Evolutionary conservation across 1,140 invertebrate genomes (phyloP), one percentile per base, ranked within the genome.

Genomic region (Phocides pigmalion): DNA sequence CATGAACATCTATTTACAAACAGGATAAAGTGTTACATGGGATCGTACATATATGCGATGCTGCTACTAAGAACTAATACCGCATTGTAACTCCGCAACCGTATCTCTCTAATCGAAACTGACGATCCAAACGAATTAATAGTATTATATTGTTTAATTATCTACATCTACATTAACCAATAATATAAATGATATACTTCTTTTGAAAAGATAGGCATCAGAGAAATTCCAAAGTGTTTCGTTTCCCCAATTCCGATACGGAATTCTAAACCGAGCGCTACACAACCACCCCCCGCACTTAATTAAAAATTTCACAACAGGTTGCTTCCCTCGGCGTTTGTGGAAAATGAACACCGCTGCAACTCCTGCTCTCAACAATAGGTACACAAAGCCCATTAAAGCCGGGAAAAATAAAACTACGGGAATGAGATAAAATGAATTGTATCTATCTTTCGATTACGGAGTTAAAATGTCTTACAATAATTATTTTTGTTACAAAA

Each of bases 301-400:
- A 84, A 84, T 84, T 84, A 84, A 84, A 84, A 84, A 84, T 79
- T 84, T 82, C 74, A 77, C 82, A 84, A 82, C 82, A 84, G 82
- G 82, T 84, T 75, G 79, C 72, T 73, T 66, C 66, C 81, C 70
- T 69, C 71, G 64, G 66, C 62, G 72, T 72, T 69, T 64, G 51
- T 65, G 54, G 72, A 69, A 68, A 79, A 71, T 61, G 66, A 75
- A 68, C 65, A 73, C 64, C 53, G 59, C 58, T 53, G 53, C 64
- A 69, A 64, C 54, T 53, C 42, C 15, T 32, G 56, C 56, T 64
- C 62, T 37, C 42, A 62, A 66, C 62, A 73, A 63, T 64, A 68
- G 58, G 46, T 70, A 64, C 67, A 59, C 62, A 70, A 66, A 70
- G 63, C 66, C 68, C 56, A 59, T 59, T 59, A 59, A 59, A 47